These are phyloP conservation scores for Zelleria hepariella DNA, from an alignment of 2,888 invertebrate species.

Conservation along the genomic window DNA sequence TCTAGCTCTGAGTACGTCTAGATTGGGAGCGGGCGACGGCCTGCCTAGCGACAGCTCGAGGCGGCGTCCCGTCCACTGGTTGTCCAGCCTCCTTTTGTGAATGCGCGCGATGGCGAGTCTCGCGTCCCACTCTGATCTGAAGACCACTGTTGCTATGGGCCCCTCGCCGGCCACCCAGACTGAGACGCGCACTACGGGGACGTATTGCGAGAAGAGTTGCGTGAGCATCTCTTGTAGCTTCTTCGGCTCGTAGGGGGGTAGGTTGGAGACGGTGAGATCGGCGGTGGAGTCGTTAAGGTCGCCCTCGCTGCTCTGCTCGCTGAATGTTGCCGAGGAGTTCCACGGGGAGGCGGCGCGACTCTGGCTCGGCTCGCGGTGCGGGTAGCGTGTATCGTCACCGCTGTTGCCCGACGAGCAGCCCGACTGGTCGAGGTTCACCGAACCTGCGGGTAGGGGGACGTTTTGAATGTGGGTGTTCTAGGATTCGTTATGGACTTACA, in stretches of 20 bases:
- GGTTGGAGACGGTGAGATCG: constrained; percentile 56
- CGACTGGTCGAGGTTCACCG: constrained; percentile 49
- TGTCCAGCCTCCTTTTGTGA: constrained; percentile 83
- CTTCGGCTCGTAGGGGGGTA: constrained; percentile 47
- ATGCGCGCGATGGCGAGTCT: constrained; percentile 84
- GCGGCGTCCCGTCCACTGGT: constrained; percentile 76
- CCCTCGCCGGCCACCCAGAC: constrained; percentile 58
- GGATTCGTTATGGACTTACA: no score
- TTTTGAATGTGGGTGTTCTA: not conserved
- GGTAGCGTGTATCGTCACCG: constrained; percentile 39
- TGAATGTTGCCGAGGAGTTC: constrained; percentile 58
- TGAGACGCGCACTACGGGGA: constrained; percentile 43
- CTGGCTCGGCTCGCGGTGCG: constrained; percentile 26
- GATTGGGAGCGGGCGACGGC: constrained; percentile 74
- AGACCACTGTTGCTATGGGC: constrained; percentile 78
- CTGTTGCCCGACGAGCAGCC: constrained; percentile 59
- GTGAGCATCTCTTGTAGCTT: constrained; percentile 47
- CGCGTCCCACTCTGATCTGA: constrained; percentile 79
- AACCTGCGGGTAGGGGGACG: constrained; percentile 25
- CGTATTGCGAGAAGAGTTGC: constrained; percentile 53
- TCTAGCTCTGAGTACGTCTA: constrained; percentile 75
- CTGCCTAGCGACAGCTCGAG: constrained; percentile 80
- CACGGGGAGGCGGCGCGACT: constrained; percentile 56
- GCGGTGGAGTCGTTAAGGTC: constrained; percentile 33
- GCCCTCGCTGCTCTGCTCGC: constrained; percentile 50